Evolutionary conservation across 1,140 invertebrate species (phyloP), one percentile per base, ranked within the genome.

Genomic region (Macrostomum lignano): DNA sequence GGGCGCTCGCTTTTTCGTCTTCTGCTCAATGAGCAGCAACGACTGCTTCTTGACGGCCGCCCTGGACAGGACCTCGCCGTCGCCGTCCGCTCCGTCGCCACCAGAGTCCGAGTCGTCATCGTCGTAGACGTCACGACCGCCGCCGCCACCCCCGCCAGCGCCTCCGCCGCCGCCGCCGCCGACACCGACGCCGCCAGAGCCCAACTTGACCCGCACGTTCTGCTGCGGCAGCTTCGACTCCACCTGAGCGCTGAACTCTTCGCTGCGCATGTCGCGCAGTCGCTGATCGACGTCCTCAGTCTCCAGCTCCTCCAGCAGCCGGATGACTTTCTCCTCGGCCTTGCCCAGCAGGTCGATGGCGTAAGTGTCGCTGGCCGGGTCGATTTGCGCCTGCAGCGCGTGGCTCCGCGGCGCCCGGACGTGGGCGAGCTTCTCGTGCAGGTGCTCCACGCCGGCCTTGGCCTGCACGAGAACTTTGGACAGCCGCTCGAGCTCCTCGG

Each of bases 271-370:
- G 26, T 50, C 43, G 35, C 47, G 46, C 7, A 46, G 31, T 9
- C 45, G 38, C 9, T 48, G 46, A 31, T 44, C 41, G 11, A 55
- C 15, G 34, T 55, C 48, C 26, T 49, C 47, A 14, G 45, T 49
- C 37, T 55, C 51, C n/a, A 58, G 33, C 28, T 57, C 52, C 38
- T 58, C 54, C 11, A 57, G 38, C 7, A 58, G 37, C 42, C 54
- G 55, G 11, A 56, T 39, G 11, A 58, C 39, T 41, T 57, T 58
- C 35, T 58, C 55, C 38, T 58, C 55, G 37, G 44, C 48, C n/a
- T 41, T 44, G 11, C 49, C 49, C 20, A 58, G 38, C 36, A 51
- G 48, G 38, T 58, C 54, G 17, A 58, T 38, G 0, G 58, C 52
- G 40, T 52, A 57, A 33, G 57, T 54, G 35, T 57, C 51, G 2